Conservation (phyloP, 2,888 invertebrate genomes). For the Chalcosyrphus nemorum region DNA sequence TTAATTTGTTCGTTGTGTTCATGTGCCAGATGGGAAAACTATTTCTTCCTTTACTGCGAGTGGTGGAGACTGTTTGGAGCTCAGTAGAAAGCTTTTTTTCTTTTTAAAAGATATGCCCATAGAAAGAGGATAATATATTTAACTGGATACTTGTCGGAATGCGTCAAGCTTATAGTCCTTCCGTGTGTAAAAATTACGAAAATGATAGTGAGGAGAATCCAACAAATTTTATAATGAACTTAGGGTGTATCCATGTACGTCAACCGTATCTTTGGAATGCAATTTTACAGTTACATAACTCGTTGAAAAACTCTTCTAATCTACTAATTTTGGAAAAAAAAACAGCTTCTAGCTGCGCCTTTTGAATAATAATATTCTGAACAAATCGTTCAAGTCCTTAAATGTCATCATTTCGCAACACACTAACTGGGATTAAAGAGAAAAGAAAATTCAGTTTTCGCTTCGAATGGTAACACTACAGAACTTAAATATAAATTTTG, state of each 20-base stretch:
- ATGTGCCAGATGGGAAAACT: constrained; percentile 51
- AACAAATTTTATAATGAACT: neutral
- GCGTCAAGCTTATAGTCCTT: neutral
- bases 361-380: no score
- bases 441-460: no score
- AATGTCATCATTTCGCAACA: no score
- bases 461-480: no score
- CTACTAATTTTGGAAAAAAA: no score
- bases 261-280: neutral
- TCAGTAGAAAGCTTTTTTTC: neutral
- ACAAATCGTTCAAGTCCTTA: no score
- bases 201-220: neutral
- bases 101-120: neutral
- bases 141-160: constrained; percentile 38
- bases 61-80: neutral
- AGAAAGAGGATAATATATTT: constrained; percentile 34
- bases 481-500: no score
- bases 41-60: neutral
- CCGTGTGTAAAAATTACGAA: neutral
- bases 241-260: neutral
- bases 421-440: no score
- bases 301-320: no score
- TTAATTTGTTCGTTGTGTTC: constrained; percentile 49
- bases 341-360: no score
- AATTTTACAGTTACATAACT: neutral